Base-by-base conservation (phyloP, 2,888 invertebrate species). In the Blastobasis adustella region DNA sequence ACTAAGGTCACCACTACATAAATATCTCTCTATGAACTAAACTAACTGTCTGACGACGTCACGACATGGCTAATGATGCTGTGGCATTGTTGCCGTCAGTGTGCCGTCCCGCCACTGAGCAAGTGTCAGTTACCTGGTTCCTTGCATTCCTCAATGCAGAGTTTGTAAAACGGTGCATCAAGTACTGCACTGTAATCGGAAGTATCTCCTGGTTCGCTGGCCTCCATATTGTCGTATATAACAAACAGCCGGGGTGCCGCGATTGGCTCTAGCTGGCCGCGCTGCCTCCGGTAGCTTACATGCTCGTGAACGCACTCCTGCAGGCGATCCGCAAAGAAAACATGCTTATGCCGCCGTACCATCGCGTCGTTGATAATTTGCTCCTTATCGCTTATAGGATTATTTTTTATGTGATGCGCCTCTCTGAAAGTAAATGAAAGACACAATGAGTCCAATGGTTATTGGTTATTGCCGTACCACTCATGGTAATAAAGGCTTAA, bases 151-250 rank as follows among this genome's bases (percentile, higher is more conserved):
- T 92, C 91, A 54, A 92, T 85, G 10, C 90, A 81, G 50, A 93
- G 89, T 66, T 91, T 92, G 68, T 93, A 93, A 49, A 90, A 90
- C 0, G 92, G 90, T 36, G 90, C 90, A 59, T 92, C 90, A 9
- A 90, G 85, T 49, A 90, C 85, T 6, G 86, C 89, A 61, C 90
- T 90, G 59, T 91, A 91, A 58, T 90, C 90, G 6, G 90, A 83
- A 0, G 89, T 89, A 59, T 93, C 92, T 44, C 90, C 89, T 0
- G 92, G 89, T 50, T 93, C 91, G 43, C 91, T 89, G 7, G 95
- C 91, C 64, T 94, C 93, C 40, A 95, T 90, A 54, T 93, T 94
- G 62, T 95, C 93, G 61, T 94, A 92, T 6, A 94, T 90, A 38
- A 94, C 89, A 64, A 90, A 94, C 48, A 94, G 89, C 45, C 93